A percentile compares a stretch with the other conserved stretches of the same genome.
phyloP scores from a whole-genome alignment of 2,888 invertebrate genomes.

The Drosophila fungiperda region DNA sequence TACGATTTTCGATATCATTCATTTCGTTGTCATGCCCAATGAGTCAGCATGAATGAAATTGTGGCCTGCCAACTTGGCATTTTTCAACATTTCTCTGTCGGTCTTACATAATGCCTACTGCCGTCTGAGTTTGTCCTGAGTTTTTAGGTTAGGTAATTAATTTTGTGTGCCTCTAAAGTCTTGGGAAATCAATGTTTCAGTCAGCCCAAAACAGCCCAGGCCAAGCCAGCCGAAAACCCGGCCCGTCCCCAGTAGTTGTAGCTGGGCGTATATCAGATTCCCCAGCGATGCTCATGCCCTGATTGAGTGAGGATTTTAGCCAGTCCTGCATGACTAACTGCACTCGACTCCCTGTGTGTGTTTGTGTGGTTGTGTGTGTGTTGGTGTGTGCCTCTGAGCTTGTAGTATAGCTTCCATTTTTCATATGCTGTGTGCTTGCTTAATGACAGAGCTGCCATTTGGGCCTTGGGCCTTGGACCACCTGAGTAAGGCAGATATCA shows the following conservation, averaged over 20 bases:
- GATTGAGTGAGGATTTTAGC: constrained; percentile 60
- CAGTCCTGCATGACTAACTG: constrained; percentile 30
- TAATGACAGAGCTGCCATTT: constrained; percentile 62
- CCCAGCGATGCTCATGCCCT: constrained; percentile 59
- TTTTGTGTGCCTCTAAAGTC: constrained; percentile 75
- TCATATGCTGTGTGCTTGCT: constrained; percentile 61
- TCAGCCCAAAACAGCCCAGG: constrained; percentile 25
- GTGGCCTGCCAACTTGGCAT: constrained; percentile 52
- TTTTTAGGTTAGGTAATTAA: constrained; percentile 80
- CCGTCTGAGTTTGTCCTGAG: constrained; percentile 44
- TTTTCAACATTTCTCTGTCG: constrained; percentile 47
- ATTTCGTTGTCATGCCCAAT: constrained; percentile 72
- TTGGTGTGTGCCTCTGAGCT: constrained; percentile 22
- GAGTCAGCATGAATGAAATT: constrained; percentile 59
- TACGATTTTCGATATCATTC: constrained; percentile 79
- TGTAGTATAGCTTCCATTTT: constrained; percentile 64
- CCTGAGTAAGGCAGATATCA: constrained; percentile 31
- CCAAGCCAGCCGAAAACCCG: constrained; percentile 6
- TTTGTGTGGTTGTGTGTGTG: constrained; percentile 16
- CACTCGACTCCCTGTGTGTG: constrained; percentile 10
- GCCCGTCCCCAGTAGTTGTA: constrained; percentile 1
- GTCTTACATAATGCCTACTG: constrained; percentile 54
- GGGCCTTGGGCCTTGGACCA: constrained; percentile 57
- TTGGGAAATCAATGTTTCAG: constrained; percentile 78
- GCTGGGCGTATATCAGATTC: constrained; percentile 41